Evolutionary conservation across 2,888 invertebrate genomes (phyloP), one percentile per base, ranked within the genome.

Genomic region (Isotomurus palustris): DNA sequence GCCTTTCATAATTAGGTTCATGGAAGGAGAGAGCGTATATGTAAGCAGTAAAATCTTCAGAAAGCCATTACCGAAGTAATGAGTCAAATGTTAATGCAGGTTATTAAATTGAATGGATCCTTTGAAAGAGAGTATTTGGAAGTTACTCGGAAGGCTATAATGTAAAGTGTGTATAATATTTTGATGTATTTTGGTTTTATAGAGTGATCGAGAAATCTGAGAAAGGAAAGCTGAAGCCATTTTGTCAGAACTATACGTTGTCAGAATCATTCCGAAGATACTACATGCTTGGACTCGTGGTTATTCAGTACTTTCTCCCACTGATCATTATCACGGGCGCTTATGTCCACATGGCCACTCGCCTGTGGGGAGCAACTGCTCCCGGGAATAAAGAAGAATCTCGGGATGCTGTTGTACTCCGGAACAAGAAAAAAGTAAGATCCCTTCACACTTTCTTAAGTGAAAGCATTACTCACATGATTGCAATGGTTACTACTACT

Each of bases 391-490:
- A 87, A 1, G 84, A 87, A 71, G 85, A 87, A 74, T 81, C 82
- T 14, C 78, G 88, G 24, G 90, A 90, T 71, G 85, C 86, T n/a
- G 84, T 84, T 55, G 80, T 90, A 56, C 82, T 87, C 76, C 83
- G 82, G 71, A 91, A 91, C 73, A 89, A 88, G 74, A 87, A 87
- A 72, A 88, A 86, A 83, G 90, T 89, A 75, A 73, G 76, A n/a
- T n/a, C n/a, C n/a, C n/a, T n/a, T n/a, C n/a, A n/a, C n/a, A n/a
- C n/a, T n/a, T n/a, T n/a, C n/a, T n/a, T n/a, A n/a, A n/a, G n/a
- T n/a, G n/a, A n/a, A n/a, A n/a, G n/a, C n/a, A n/a, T n/a, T n/a
- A n/a, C n/a, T n/a, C n/a, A n/a, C n/a, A n/a, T n/a, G n/a, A n/a
- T n/a, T n/a, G n/a, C n/a, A n/a, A n/a, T n/a, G n/a, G n/a, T n/a